phyloP scores from a whole-genome alignment of 2,797 vertebrate species.

The Loriculus beryllinus region DNA sequence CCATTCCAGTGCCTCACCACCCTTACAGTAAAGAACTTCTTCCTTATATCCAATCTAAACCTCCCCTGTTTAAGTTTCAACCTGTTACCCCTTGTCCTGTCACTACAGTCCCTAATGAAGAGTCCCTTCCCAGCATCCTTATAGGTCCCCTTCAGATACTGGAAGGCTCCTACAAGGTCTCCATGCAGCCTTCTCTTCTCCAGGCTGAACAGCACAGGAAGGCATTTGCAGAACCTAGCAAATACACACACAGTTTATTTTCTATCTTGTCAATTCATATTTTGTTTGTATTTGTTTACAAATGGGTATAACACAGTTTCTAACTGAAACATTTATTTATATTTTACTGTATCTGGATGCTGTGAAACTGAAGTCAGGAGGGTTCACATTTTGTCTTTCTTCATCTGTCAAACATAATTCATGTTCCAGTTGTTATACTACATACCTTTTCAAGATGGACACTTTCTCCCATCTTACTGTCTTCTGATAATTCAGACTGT shows the following conservation, averaged over 20 bases:
- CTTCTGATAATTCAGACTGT: conserved; percentile 81
- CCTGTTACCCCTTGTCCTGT: not conserved
- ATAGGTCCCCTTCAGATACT: not conserved
- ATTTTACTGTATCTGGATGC: not conserved
- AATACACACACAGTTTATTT: not conserved
- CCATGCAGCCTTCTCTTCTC: not conserved
- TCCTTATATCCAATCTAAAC: too few relatives aligned
- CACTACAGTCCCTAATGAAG: too few relatives aligned
- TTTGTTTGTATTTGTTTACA: not conserved
- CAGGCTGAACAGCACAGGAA: not conserved
- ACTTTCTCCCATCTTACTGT: conserved; percentile 80
- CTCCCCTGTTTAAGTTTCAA: too few relatives aligned
- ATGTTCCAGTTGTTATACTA: not conserved
- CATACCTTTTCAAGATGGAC: conserved; percentile 90
- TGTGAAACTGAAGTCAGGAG: not conserved
- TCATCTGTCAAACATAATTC: not conserved
- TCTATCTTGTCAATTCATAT: not conserved
- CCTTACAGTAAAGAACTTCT: too few relatives aligned
- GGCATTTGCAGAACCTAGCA: not conserved
- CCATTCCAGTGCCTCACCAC: too few relatives aligned
- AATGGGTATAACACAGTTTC: not conserved
- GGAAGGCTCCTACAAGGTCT: not conserved
- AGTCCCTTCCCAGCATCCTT: too few relatives aligned
- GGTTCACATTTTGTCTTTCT: not conserved
- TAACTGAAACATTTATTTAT: not conserved